Conservation (phyloP, 2,113 vertebrate species). For the Balaeniceps rex region DNA sequence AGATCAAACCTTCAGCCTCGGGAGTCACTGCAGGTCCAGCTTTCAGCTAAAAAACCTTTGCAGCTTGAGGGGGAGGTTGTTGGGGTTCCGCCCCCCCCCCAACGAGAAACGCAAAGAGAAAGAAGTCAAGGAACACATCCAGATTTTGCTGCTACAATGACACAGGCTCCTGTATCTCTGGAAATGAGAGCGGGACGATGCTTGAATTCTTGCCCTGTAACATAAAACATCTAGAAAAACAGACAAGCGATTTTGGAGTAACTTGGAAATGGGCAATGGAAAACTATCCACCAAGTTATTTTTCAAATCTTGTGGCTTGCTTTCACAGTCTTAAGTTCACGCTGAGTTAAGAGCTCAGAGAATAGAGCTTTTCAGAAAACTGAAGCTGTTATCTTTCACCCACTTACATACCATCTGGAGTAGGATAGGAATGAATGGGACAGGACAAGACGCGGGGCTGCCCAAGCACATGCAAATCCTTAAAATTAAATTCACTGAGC, state of each 20-base stretch:
- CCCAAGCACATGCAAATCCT: not conserved
- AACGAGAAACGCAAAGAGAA: not conserved
- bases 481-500: not conserved
- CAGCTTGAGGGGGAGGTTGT: not conserved
- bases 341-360: not conserved
- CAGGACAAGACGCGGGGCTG: not conserved
- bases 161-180: not conserved
- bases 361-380: slow-evolving; percentile 31
- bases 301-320: not conserved
- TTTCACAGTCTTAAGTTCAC: not conserved
- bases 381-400: not conserved
- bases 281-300: not conserved
- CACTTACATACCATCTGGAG: slow-evolving; percentile 36
- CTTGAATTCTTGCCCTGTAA: not conserved
- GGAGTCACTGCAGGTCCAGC: not conserved
- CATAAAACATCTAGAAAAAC: not conserved
- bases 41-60: not conserved
- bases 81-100: rapidly evolving
- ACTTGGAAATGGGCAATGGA: not conserved
- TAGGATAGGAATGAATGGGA: not conserved
- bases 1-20: not conserved
- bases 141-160: not conserved
- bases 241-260: not conserved
- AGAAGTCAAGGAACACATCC: not conserved
- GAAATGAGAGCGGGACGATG: not conserved